Base-by-base conservation (phyloP, 2,797 vertebrate species). In the Pogonophryne albipinna region DNA sequence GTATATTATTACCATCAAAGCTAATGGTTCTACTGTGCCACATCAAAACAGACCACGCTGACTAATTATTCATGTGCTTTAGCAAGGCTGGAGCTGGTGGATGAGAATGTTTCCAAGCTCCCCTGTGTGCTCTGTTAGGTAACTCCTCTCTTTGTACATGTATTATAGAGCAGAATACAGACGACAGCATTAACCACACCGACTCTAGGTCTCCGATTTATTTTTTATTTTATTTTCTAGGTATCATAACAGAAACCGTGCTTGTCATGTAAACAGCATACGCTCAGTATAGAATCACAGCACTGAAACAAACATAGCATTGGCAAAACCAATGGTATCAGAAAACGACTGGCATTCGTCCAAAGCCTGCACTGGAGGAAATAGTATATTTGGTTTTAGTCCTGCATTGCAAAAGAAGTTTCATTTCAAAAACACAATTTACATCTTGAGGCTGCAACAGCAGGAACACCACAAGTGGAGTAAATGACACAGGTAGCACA, bases 51-150 rank as follows among this genome's bases (percentile, higher is more conserved):
- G 44, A 59, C 59, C 66, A 46, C 8, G 12, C 71, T 74, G 83
- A 78, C 82, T 84, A 88, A 89, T 89, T 92, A 86, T 87, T 87
- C 79, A 89, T 85, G 78, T 49, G 84, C 80, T 83, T 83, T 31
- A 71, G 80, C 69, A 13, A 68, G 67, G 68, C 78, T 47, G 20
- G 50, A 56, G 78, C 84, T 88, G 89, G 91, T 87, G 83, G 89
- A 89, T 90, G 86, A 80, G 84, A 61, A 87, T 88, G 89, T 85
- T 82, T 85, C 73, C 72, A 74, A 74, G 66, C 74, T 83, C 79
- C 78, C 79, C 66, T 42, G 84, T 55, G 84, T 56, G 76, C 72
- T 17, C 42, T 42, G 68, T 75, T 74, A 74, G 79, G 79, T 76
- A 80, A 80, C 79, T 80, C 58, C 61, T 62, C 64, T 74, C 68